These are phyloP conservation scores for Silurus aristotelis DNA, from an alignment of 2,797 vertebrate species.

Conservation along the genomic window DNA sequence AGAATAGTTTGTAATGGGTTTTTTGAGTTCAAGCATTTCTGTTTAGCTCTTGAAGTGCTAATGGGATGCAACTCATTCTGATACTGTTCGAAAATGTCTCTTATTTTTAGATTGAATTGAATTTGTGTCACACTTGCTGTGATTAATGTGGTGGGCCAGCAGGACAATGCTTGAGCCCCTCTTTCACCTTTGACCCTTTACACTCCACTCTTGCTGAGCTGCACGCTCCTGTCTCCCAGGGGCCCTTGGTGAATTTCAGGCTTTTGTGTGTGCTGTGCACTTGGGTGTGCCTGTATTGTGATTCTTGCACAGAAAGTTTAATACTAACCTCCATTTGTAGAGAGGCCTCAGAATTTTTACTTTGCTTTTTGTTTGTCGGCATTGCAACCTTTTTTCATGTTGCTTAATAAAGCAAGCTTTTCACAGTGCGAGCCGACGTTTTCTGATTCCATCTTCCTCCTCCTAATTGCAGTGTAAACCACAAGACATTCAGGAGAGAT, in stretches of 20 bases:
- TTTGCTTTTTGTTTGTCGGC: background rate
- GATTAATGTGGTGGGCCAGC: slow-evolving; percentile 36
- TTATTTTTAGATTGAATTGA: slow-evolving; percentile 6
- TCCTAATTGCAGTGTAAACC: background rate
- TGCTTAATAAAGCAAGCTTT: background rate
- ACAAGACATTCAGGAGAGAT: background rate
- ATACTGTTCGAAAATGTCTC: background rate
- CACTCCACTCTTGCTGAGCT: slow-evolving; percentile 28
- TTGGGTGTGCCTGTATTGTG: background rate
- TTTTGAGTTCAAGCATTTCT: background rate
- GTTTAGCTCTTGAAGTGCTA: background rate
- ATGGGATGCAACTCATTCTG: background rate
- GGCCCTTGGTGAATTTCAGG: background rate
- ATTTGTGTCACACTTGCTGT: slow-evolving; percentile 10
- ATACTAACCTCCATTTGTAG: background rate
- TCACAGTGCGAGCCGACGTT: background rate
- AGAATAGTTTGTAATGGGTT: background rate
- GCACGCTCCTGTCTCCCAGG: slow-evolving; percentile 10
- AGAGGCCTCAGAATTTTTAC: background rate
- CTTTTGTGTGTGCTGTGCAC: background rate
- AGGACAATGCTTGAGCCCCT: background rate
- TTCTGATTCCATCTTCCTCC: background rate
- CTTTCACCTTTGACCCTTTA: slow-evolving; percentile 45
- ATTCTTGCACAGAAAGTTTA: background rate
- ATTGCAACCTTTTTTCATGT: background rate